Base-by-base conservation (phyloP, 2,888 invertebrate genomes). In the Quadroppia sp. region DNA sequence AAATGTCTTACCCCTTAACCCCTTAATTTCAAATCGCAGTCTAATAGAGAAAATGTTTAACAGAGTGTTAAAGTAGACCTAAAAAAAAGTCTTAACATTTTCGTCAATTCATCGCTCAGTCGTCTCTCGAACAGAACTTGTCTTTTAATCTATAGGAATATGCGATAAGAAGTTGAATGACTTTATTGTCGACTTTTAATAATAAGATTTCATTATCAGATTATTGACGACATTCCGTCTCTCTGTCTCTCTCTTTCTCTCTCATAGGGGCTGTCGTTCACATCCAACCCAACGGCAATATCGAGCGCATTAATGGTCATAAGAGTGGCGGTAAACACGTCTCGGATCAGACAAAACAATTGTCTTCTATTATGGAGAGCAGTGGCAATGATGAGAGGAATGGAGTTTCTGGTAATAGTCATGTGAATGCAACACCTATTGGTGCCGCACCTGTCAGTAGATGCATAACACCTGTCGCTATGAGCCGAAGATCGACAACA, bases 371-470 rank as follows among this genome's bases (percentile, higher is more conserved):
- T 53, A 11, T 6, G n/a, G n/a, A n/a, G n/a, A 2, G 25, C 4
- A 20, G 17, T 36, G 6, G 36, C 40, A 28, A 42, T 69, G 45
- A 36, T 67, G 40, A 42, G 36, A 69, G 23, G 40, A 42, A 69
- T 69, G 36, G 3, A 30, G 20, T 45, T 42, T 15, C 42, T 20
- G 42, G 0, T 40, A 45, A 15, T 20, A 69, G 69, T 69, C 13
- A 25, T 45, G 17, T 40, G 13, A 13, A 3, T 42, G 25, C 13
- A 13, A 53, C 9, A 13, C 4, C 6, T 23, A 53, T 40, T 3
- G 9, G 59, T 32, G 20, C 61, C 61, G 28, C 69, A 69, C 69
- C 69, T 69, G 69, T 45, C 69, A 69, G 69, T 69, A 42, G 69
- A 69, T 69, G 69, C 45, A 25, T 69, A 20, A 69, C 69, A 69